Conservation (phyloP, 2,113 vertebrate species). For the Terrapene triunguis region DNA sequence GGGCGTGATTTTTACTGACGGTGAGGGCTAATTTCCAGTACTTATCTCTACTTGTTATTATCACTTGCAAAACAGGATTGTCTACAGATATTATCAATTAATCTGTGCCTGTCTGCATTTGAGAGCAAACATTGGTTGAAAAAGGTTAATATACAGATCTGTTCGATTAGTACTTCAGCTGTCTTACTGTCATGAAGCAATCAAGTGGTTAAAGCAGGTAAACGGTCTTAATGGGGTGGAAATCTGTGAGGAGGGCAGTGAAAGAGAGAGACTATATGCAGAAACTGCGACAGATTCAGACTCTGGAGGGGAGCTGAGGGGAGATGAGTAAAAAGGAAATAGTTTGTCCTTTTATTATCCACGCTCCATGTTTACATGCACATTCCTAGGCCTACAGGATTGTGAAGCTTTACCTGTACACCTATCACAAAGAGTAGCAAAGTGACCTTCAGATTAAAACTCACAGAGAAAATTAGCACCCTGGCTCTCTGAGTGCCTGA, state of each 20-base stretch:
- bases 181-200: slow-evolving; percentile 28
- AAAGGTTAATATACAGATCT: not conserved
- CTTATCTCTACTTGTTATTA: not conserved
- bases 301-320: not conserved
- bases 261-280: not conserved
- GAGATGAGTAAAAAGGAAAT: not conserved
- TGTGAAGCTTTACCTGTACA: not conserved
- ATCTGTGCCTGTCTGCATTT: not conserved
- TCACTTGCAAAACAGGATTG: not conserved
- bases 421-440: fast-evolving
- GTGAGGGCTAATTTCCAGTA: not conserved
- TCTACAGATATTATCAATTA: slow-evolving; percentile 11
- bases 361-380: not conserved
- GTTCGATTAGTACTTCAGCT: slow-evolving; percentile 6
- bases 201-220: slow-evolving; percentile 39
- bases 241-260: not conserved
- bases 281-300: not conserved
- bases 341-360: not conserved
- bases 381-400: not conserved
- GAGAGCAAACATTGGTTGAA: slow-evolving; percentile 20
- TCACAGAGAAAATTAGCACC: not conserved
- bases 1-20: not conserved
- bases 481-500: not conserved
- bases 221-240: slow-evolving; percentile 34
- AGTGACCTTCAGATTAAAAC: not conserved